These are phyloP conservation scores for Drosophila incognita DNA, from an alignment of 2,888 invertebrate genomes.

Conservation along the genomic window DNA sequence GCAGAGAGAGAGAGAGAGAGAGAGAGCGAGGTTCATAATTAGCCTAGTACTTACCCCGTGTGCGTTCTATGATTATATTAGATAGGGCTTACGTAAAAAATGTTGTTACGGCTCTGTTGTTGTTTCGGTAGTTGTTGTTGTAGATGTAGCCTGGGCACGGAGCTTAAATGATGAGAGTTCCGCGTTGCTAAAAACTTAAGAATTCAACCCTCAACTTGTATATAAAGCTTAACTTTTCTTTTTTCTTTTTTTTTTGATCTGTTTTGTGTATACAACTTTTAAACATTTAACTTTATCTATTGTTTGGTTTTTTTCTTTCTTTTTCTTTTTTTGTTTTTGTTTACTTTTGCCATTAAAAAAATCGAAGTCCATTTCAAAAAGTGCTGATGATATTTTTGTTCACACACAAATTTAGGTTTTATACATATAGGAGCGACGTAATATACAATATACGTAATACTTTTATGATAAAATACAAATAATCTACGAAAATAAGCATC, in stretches of 20 bases:
- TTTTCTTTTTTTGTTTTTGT: slow-evolving; percentile 40
- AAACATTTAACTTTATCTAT: slow-evolving; percentile 44
- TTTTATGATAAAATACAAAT: slow-evolving; percentile 71
- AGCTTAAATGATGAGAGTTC: slow-evolving; percentile 63
- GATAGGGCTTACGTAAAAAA: slow-evolving; percentile 70
- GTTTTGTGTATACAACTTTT: slow-evolving; percentile 61
- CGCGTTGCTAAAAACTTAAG: slow-evolving; percentile 77
- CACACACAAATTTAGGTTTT: slow-evolving; percentile 83
- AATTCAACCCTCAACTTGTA: slow-evolving; percentile 81
- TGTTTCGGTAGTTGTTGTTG: slow-evolving; percentile 49
- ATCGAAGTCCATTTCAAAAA: slow-evolving; percentile 85
- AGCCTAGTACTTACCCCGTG: slow-evolving; percentile 75
- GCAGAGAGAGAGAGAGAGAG: slow-evolving; percentile 7
- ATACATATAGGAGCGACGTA: slow-evolving; percentile 75
- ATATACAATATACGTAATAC: slow-evolving; percentile 71
- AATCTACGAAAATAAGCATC: slow-evolving; percentile 81
- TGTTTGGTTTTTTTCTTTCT: slow-evolving; percentile 29
- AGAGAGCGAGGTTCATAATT: slow-evolving; percentile 59
- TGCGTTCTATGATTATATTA: slow-evolving; percentile 57
- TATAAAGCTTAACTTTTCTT: slow-evolving; percentile 72
- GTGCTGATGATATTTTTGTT: slow-evolving; percentile 85
- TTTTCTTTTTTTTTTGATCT: slow-evolving; percentile 43
- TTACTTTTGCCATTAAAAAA: slow-evolving; percentile 76
- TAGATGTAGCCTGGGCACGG: slow-evolving; percentile 60
- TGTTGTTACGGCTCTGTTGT: slow-evolving; percentile 58